These are phyloP conservation scores for Nephrotoma flavescens DNA, from an alignment of 2,888 invertebrate species.

Conservation along the genomic window DNA sequence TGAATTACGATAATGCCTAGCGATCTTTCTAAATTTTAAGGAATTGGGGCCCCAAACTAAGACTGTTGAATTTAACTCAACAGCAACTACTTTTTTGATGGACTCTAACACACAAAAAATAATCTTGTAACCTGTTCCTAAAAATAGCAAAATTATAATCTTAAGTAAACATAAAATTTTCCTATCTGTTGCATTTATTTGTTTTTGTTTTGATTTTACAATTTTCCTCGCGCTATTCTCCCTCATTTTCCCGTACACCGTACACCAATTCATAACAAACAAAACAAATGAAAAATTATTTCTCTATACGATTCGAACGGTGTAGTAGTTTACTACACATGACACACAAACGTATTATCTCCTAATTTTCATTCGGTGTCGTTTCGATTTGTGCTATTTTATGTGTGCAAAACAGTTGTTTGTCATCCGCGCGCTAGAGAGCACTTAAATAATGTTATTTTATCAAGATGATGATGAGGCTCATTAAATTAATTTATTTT, in stretches of 20 bases:
- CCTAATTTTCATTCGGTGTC: neutral
- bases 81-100: no score
- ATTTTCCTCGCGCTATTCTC: neutral
- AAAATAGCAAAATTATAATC: neutral
- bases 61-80: no score
- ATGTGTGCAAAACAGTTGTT: neutral
- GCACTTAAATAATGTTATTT: neutral
- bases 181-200: neutral
- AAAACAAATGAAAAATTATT: neutral
- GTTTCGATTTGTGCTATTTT: neutral
- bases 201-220: neutral
- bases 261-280: neutral
- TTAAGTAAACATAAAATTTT: neutral
- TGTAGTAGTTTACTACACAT: neutral
- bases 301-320: neutral
- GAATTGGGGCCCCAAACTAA: no score
- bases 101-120: no score
- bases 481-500: neutral
- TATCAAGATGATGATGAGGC: neutral
- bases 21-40: no score
- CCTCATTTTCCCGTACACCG: neutral
- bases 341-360: neutral
- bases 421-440: neutral
- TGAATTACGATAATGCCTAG: no score
- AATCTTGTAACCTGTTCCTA: neutral